These are phyloP conservation scores for Panthera tigris DNA, from an alignment of 2,113 vertebrate species.

Conservation along the genomic window DNA sequence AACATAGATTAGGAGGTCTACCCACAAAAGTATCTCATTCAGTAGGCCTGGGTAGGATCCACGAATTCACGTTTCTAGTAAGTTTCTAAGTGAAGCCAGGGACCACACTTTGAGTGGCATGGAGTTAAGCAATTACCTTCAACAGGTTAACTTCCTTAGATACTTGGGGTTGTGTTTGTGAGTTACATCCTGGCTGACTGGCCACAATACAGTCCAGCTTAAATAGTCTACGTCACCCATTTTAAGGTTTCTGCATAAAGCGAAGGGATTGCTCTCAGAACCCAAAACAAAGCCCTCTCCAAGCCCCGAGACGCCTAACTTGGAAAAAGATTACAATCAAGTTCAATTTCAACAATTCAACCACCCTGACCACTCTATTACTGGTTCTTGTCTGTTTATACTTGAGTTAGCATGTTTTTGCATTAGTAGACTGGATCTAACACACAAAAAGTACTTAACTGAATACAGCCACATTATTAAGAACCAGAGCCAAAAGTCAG, in stretches of 20 bases:
- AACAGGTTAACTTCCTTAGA: background rate
- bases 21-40: background rate
- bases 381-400: constrained; percentile 1
- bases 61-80: constrained; percentile 26
- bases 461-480: constrained; percentile 37
- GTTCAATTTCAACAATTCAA: constrained; percentile 24
- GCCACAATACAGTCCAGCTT: background rate
- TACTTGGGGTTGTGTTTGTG: background rate
- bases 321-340: constrained; percentile 24
- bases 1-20: background rate
- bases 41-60: background rate
- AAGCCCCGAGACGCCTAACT: background rate
- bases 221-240: background rate
- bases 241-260: constrained; percentile 19
- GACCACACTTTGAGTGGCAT: background rate
- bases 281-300: background rate
- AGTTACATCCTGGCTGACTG: background rate
- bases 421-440: background rate
- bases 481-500: constrained; percentile 39
- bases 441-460: constrained; percentile 24
- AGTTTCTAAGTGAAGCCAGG: constrained; percentile 7
- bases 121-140: background rate
- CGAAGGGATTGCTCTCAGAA: background rate
- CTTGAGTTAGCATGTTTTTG: background rate
- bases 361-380: background rate